phyloP scores from a whole-genome alignment of 2,888 invertebrate species.

The Hoplodrina blanda region DNA sequence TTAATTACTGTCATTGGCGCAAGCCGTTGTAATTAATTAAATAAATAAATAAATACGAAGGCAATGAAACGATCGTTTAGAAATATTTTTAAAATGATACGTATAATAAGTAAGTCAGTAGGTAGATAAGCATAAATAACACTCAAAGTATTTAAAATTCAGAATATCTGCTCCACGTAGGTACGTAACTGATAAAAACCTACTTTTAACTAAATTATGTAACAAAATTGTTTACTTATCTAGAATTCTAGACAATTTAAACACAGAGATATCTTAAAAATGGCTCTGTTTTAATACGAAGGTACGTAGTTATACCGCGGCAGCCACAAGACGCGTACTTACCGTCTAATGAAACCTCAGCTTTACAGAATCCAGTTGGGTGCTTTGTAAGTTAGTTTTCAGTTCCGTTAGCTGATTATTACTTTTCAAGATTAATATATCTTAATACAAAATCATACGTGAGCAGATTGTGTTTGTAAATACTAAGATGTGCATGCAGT shows the following conservation, averaged over 20 bases:
- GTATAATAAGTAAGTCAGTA: no score
- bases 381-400: neutral
- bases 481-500: no score
- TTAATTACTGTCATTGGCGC: no score
- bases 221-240: neutral
- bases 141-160: no score
- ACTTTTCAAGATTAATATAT: neutral
- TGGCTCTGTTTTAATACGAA: slow-evolving; percentile 6
- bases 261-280: slow-evolving; percentile 11
- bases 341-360: slow-evolving; percentile 33
- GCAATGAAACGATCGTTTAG: no score
- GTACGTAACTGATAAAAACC: neutral
- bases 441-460: no score
- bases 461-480: no score
- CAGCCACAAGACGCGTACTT: slow-evolving; percentile 12
- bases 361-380: slow-evolving; percentile 9
- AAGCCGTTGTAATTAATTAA: no score
- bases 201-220: neutral
- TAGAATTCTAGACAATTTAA: neutral
- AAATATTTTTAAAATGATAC: no score
- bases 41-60: no score
- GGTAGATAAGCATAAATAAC: no score
- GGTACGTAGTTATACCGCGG: neutral
- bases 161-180: neutral
- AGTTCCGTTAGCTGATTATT: neutral